Evolutionary conservation across 2,888 invertebrate genomes (phyloP).

Genomic region (Orthosia gracilis): DNA sequence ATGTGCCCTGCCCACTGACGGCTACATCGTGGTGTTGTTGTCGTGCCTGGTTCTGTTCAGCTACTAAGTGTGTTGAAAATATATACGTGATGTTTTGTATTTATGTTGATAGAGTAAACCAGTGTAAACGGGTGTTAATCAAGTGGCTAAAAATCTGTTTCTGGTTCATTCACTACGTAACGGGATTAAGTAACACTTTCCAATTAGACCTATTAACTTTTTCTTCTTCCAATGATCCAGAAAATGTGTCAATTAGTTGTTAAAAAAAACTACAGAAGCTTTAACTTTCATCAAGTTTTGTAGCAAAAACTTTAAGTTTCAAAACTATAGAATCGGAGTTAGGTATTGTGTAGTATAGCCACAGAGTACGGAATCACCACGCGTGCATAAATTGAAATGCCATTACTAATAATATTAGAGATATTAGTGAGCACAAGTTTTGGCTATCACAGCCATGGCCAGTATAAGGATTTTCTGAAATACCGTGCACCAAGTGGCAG

Average conservation of each 20-base stretch:
- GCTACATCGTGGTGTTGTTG: no score
- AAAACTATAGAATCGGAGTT: conserved; percentile 11
- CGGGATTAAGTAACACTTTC: conserved; percentile 28
- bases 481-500: no score
- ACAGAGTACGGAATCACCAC: not conserved
- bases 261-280: conserved; percentile 35
- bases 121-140: not conserved
- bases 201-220: conserved; percentile 46
- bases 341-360: conserved; percentile 8
- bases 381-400: rapidly evolving
- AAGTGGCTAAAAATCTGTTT: not conserved
- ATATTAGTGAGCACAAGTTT: no score
- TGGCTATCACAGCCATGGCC: no score
- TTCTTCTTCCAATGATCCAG: conserved; percentile 12
- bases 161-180: conserved; percentile 10
- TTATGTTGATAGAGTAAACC: not conserved
- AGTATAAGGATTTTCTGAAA: no score
- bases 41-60: no score
- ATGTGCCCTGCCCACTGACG: no score
- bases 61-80: not conserved
- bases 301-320: conserved; percentile 40
- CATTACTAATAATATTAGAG: not conserved
- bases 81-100: not conserved
- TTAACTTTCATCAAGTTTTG: conserved; percentile 10
- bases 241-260: conserved; percentile 17